Evolutionary conservation across 2,797 vertebrate species (phyloP), one percentile per base, ranked within the genome.

Genomic region (Galagoides demidoff): DNA sequence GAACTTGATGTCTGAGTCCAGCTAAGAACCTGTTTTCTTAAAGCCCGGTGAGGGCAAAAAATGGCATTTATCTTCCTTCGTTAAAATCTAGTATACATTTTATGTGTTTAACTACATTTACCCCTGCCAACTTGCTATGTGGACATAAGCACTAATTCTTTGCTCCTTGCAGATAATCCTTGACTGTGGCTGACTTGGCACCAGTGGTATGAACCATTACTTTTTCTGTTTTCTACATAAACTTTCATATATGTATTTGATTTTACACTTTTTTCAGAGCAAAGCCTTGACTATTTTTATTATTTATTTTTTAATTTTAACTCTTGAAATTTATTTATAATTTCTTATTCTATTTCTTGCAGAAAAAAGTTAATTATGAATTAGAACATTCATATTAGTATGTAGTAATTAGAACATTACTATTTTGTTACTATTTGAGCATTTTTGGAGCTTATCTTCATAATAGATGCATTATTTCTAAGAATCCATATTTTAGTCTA

Each of bases 291-390:
- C 66, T 57, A 20, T 74, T 71, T 84, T 77, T 81, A 23, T 34
- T 70, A 78, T 92, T 66, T n/a, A 27, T 34, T 70, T 84, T 89
- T 45, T 3, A 55, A 52, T 68, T 68, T 90, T 31, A 43, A 83
- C 31, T 83, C 63, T 45, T 8, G 64, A 31, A 13, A 2, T 14
- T n/a, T 29, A 71, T 34, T 52, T 82, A 45, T 14, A 63, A 19
- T 87, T 81, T 31, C 37, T 77, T n/a, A 34, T 49, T 85, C 22
- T 31, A 4, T 55, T 55, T n/a, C 89, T 76, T 73, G 2, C 31
- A 88, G 22, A 85, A 78, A 23, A 76, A 78, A 68, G 20, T 31
- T 78, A 34, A 85, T 84, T 39, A 31, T 45, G 49, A 59, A 66
- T 39, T 43, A 68, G 27, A 70, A 71, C 6, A 85, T 73, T 52